Evolutionary conservation across 2,113 vertebrate species (phyloP).

Genomic region (Lepidothrix coronata): DNA sequence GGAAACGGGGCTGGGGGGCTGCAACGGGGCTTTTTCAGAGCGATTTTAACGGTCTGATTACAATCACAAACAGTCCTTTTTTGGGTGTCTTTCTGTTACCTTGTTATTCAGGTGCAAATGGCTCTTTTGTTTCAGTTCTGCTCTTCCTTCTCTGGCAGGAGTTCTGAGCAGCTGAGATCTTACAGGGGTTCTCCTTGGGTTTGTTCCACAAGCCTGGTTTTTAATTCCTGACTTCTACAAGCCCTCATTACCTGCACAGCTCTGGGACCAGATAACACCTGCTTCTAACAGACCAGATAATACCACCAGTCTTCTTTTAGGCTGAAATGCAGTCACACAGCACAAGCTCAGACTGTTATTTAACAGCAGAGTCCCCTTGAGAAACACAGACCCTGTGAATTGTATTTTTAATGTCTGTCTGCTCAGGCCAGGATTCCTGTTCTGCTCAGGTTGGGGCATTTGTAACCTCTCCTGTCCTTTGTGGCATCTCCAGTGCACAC

Average conservation of each 20-base stretch:
- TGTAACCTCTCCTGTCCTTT: background rate
- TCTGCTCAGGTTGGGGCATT: background rate
- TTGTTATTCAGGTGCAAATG: background rate
- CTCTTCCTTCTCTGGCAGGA: background rate
- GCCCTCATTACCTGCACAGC: background rate
- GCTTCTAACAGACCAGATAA: background rate
- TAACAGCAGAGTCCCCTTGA: background rate
- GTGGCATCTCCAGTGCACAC: background rate
- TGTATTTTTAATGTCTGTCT: background rate
- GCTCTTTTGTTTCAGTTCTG: background rate
- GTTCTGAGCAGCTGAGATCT: background rate
- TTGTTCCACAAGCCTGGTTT: background rate
- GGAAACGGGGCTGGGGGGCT: background rate
- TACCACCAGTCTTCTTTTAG: background rate
- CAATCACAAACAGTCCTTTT: too few relatives aligned
- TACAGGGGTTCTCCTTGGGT: background rate
- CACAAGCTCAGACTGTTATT: background rate
- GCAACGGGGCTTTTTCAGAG: accelerated
- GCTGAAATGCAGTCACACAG: background rate
- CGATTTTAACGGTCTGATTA: background rate
- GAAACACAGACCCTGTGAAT: background rate
- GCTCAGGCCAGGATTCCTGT: background rate
- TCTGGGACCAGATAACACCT: background rate
- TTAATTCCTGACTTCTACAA: background rate
- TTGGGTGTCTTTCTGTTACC: background rate